phyloP scores from a whole-genome alignment of 2,113 vertebrate species.

The Siphamia tubifer region DNA sequence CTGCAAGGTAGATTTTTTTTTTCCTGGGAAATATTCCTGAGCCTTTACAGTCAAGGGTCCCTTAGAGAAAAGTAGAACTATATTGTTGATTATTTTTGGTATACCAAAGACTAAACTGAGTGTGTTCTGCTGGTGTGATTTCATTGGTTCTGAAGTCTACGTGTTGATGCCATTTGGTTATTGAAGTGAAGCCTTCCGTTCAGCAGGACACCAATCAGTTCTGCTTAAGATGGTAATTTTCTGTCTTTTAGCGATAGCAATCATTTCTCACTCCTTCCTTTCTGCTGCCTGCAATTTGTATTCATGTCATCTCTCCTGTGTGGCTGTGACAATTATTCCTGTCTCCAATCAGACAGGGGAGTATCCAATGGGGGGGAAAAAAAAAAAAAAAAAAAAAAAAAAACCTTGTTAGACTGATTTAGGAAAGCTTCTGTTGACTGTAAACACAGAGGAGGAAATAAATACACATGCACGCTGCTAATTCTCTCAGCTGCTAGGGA shows the following conservation, averaged over 20 bases:
- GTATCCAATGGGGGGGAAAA: conserved; percentile 44
- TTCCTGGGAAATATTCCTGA: conserved; percentile 11
- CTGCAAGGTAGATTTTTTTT: conserved; percentile 19
- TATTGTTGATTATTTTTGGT: no score
- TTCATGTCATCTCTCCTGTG: conserved; percentile 37
- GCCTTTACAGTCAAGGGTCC: conserved; percentile 4
- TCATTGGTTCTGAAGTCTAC: conserved; percentile 23
- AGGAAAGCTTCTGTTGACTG: conserved; percentile 62
- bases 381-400: no score
- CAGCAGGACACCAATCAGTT: conserved; percentile 60
- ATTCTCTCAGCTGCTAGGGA: conserved; percentile 38
- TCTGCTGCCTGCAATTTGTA: conserved; percentile 41
- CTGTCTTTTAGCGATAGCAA: conserved; percentile 53
- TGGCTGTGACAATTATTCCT: conserved; percentile 59
- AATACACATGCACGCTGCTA: conserved; percentile 33
- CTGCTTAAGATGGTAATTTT: conserved; percentile 60
- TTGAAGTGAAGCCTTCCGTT: conserved; percentile 45
- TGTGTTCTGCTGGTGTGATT: conserved; percentile 1
- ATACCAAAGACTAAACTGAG: neutral
- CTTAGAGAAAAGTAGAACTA: conserved; percentile 10
- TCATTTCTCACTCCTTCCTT: conserved; percentile 32
- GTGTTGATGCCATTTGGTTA: conserved; percentile 44
- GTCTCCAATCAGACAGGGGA: conserved; percentile 57
- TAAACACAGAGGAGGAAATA: conserved; percentile 54
- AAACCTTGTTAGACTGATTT: conserved; percentile 62